These are phyloP conservation scores for Ranitomeya variabilis DNA, from an alignment of 2,113 vertebrate species.

Conservation along the genomic window DNA sequence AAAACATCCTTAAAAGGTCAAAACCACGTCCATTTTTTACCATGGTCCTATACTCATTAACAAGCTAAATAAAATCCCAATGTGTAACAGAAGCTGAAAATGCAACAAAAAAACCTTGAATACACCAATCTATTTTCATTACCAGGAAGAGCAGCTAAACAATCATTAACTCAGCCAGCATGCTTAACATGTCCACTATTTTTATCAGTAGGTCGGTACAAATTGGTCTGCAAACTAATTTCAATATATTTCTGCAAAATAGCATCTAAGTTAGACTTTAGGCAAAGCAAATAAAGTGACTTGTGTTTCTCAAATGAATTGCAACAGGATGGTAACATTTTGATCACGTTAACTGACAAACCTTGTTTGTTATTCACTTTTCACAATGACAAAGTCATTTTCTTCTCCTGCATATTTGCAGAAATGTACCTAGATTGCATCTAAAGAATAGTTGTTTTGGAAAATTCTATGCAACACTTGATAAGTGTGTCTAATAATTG, in stretches of 20 bases:
- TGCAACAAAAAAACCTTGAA: slow-evolving; percentile 10
- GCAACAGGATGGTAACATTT: slow-evolving; percentile 56
- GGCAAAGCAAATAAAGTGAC: slow-evolving; percentile 54
- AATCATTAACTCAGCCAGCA: slow-evolving; percentile 16
- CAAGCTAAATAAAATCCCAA: neutral
- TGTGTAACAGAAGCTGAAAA: slow-evolving; percentile 58
- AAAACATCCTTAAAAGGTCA: neutral
- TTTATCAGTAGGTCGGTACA: slow-evolving; percentile 29
- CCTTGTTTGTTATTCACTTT: slow-evolving; percentile 58
- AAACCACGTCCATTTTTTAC: neutral
- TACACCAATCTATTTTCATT: slow-evolving; percentile 35
- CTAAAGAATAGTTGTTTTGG: slow-evolving; percentile 50
- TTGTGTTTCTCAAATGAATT: slow-evolving; percentile 52
- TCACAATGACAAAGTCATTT: slow-evolving; percentile 57
- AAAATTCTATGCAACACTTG: slow-evolving; percentile 49
- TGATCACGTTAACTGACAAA: slow-evolving; percentile 58
- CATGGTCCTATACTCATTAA: neutral
- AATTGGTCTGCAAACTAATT: slow-evolving; percentile 47
- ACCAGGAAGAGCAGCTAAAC: slow-evolving; percentile 37
- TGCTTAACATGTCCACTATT: slow-evolving; percentile 42
- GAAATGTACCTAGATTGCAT: slow-evolving; percentile 44
- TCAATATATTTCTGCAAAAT: slow-evolving; percentile 47
- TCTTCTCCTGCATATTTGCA: slow-evolving; percentile 48
- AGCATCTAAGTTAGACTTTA: slow-evolving; percentile 51
- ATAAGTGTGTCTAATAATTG: slow-evolving; percentile 53